Evolutionary conservation across 1,140 invertebrate genomes (phyloP), one percentile per base, ranked within the genome.

Genomic region (Diploscapter pachys): DNA sequence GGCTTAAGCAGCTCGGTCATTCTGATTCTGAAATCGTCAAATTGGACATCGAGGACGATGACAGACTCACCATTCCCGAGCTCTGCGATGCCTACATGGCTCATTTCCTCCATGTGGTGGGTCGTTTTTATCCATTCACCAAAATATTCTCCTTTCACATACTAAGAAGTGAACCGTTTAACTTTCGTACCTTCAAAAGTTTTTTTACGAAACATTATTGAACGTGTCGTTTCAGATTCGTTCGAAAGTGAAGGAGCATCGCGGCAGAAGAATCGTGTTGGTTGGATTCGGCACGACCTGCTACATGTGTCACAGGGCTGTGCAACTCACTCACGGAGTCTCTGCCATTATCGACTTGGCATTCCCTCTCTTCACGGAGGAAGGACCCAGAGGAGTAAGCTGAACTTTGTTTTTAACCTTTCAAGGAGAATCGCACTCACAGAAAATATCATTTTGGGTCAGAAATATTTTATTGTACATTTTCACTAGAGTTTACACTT

Each of bases 321-420:
- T 62, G 50, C 71, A 72, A 56, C 51, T 72, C 61, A 66, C 51
- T 8, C 71, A 72, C 71, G 75, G 75, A 11, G 66, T 76, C 63
- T 71, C 75, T 3, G 75, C 75, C 1, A 76, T 76, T 50, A 71
- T 76, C 49, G 63, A 76, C 9, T 65, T 76, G 5, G 75, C 72
- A 50, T 76, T 76, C n/a, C 69, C 69, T 4, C 61, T 72, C 4
- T 59, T 52, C 50, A 67, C 63, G 9, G n/a, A 9, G 4, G 5
- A 66, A 31, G 75, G 75, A 6, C 55, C 61, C 13, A 52, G 75
- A 67, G 75, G 75, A 53, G 70, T 63, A n/a, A 31, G 31, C 1
- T 31, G 31, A 31, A 31, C 31, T 31, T 1, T 31, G 31, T 31
- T 31, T 31, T 31, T 31, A 31, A 31, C 31, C 31, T 31, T 31